Evolutionary conservation across 2,797 vertebrate genomes (phyloP).

Genomic region (Huso huso): DNA sequence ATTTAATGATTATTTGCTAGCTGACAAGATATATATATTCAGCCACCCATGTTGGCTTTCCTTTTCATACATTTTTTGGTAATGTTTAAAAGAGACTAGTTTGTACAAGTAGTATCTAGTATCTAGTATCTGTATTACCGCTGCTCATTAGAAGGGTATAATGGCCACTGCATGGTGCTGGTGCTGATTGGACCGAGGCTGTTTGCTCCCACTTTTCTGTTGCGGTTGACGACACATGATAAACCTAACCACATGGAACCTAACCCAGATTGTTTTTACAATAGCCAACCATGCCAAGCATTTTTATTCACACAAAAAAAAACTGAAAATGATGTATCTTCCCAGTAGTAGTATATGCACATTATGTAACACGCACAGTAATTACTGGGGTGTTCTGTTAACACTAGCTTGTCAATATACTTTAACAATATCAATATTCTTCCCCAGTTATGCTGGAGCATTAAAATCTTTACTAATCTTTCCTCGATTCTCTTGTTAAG

Average conservation of each 20-base stretch:
- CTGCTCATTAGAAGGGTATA: slow-evolving; percentile 39
- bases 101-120: no score
- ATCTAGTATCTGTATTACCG: no score
- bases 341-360: slow-evolving; percentile 3
- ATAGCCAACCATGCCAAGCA: background rate
- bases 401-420: no score
- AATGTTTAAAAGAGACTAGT: no score
- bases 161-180: slow-evolving; percentile 68
- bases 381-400: background rate
- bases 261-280: slow-evolving; percentile 61
- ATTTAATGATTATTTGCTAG: no score
- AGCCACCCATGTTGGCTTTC: no score
- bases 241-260: slow-evolving; percentile 82
- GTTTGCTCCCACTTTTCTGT: slow-evolving; percentile 99
- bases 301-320: background rate
- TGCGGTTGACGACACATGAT: slow-evolving; percentile 98
- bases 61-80: background rate
- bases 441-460: no score
- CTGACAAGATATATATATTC: no score
- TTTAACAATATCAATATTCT: no score
- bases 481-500: no score
- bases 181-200: slow-evolving; percentile 84
- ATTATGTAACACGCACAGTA: background rate
- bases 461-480: no score
- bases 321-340: background rate